A percentile compares a stretch with the other conserved stretches of the same genome.
Evolutionary conservation across 2,797 vertebrate species (phyloP).

Genomic region (Sebastes nivosus): DNA sequence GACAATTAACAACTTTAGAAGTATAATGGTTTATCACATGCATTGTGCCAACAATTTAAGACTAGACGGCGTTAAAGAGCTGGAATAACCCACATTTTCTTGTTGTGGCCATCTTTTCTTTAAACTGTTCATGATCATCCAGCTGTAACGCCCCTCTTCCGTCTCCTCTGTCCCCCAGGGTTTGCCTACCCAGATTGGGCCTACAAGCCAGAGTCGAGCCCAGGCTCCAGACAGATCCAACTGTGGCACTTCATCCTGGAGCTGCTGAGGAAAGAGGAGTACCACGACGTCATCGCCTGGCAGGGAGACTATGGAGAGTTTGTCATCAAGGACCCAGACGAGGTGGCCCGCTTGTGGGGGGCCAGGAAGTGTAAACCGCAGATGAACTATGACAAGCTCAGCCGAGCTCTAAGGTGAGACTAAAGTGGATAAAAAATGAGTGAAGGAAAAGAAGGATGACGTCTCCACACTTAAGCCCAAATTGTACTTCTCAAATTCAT

Average conservation of each 20-base stretch:
- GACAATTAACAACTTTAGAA: background rate
- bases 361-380: conserved; percentile 93
- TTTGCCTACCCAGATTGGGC: conserved; percentile 94
- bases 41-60: background rate
- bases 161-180: conserved; percentile 70
- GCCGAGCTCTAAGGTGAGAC: conserved; percentile 89
- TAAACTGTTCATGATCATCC: background rate
- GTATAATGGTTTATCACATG: background rate
- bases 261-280: conserved; percentile 91
- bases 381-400: conserved; percentile 97
- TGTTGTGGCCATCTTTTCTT: background rate
- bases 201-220: conserved; percentile 93
- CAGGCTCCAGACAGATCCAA: conserved; percentile 93
- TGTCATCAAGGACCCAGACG: conserved; percentile 94
- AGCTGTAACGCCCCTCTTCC: conserved; percentile 4
- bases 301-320: conserved; percentile 95
- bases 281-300: conserved; percentile 94
- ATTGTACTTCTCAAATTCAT: background rate
- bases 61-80: background rate
- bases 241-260: conserved; percentile 96
- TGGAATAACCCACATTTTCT: background rate
- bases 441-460: background rate
- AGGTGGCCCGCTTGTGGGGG: conserved; percentile 93
- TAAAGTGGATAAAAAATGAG: background rate
- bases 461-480: background rate